Conservation (phyloP, 2,113 vertebrate genomes). For the Camelus bactrianus region DNA sequence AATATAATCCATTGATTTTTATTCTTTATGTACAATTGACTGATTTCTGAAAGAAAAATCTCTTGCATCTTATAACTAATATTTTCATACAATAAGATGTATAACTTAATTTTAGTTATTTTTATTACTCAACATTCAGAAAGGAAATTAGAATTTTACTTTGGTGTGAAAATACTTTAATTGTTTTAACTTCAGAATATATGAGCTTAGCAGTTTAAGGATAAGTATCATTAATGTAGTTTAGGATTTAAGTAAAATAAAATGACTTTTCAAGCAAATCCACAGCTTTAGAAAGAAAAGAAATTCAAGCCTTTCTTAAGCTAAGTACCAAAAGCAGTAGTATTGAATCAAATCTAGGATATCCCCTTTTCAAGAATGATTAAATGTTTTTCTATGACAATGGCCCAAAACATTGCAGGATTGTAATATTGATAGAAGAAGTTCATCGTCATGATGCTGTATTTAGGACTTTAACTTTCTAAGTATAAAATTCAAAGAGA, state of each 20-base stretch:
- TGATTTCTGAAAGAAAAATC: slow-evolving; percentile 82
- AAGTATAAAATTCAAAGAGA: background rate
- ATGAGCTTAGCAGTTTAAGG: slow-evolving; percentile 70
- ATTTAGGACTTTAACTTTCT: background rate
- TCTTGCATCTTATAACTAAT: slow-evolving; percentile 84
- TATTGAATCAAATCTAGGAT: background rate
- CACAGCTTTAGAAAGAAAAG: slow-evolving; percentile 48
- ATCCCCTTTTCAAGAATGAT: background rate
- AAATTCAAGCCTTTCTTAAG: slow-evolving; percentile 41
- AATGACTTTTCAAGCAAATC: slow-evolving; percentile 49
- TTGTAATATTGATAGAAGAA: background rate
- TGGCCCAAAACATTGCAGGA: background rate
- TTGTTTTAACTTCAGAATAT: slow-evolving; percentile 82
- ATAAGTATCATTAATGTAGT: slow-evolving; percentile 76
- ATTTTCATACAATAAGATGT: slow-evolving; percentile 82
- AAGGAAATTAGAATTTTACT: slow-evolving; percentile 79
- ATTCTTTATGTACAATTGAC: slow-evolving; percentile 85
- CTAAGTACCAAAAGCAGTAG: background rate
- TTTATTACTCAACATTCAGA: slow-evolving; percentile 84
- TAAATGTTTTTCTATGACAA: background rate
- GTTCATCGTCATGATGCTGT: background rate
- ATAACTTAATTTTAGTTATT: slow-evolving; percentile 86
- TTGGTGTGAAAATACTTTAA: slow-evolving; percentile 74
- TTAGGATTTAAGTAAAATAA: slow-evolving; percentile 79
- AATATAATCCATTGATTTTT: slow-evolving; percentile 59